Conservation (phyloP, 1,140 invertebrate species). For the Adelges cooleyi region DNA sequence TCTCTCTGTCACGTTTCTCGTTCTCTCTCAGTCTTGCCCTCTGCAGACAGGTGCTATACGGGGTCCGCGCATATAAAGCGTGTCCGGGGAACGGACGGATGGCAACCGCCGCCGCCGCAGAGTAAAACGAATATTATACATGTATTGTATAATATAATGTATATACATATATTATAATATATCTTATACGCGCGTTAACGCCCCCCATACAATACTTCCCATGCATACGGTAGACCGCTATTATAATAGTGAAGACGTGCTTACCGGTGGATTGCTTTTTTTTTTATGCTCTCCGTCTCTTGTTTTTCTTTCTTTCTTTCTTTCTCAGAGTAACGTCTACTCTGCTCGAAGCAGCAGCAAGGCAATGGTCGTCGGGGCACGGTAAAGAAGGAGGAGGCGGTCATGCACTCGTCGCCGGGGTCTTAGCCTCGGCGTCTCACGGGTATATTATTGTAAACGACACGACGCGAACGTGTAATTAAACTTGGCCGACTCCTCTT, state of each 20-base stretch:
- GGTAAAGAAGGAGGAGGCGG: not conserved
- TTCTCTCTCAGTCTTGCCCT: no score
- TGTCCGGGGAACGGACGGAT: no score
- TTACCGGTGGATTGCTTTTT: not conserved
- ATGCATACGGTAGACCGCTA: not conserved
- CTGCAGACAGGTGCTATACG: no score
- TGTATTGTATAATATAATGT: not conserved
- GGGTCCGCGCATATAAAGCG: no score
- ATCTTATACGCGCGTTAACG: not conserved
- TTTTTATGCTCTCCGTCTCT: not conserved
- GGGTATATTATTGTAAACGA: no score
- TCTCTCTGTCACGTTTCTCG: no score
- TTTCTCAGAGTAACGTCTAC: not conserved
- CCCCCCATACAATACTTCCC: not conserved
- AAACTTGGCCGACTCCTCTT: constrained; percentile 4
- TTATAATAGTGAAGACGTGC: not conserved
- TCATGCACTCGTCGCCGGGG: not conserved
- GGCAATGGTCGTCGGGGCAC: not conserved
- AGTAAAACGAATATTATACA: no score
- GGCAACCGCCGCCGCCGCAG: no score
- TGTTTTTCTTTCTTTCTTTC: not conserved
- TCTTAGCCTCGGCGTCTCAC: no score
- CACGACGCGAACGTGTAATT: constrained; percentile 1
- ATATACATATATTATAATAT: not conserved
- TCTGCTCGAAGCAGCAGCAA: not conserved